Percentiles rank a stretch among this genome's conserved stretches.
Evolutionary conservation across 2,797 vertebrate species (phyloP).

Genomic region (Synaphobranchus kaupii): DNA sequence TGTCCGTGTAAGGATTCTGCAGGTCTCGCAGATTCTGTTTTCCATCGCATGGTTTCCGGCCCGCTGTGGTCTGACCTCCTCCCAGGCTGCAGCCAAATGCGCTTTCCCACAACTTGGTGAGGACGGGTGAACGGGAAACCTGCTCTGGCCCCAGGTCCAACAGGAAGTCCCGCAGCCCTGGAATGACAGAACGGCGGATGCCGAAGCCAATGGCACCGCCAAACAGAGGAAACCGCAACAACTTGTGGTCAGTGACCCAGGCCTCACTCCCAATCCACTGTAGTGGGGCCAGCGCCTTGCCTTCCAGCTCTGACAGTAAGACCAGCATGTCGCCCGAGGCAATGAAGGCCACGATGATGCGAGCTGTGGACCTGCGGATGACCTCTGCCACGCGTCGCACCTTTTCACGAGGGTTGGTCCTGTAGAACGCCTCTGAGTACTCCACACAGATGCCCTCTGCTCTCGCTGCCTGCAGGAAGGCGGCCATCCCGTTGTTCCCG

Average conservation of each 20-base stretch:
- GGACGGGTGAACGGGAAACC: slow-evolving; percentile 46
- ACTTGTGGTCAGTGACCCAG: slow-evolving; percentile 60
- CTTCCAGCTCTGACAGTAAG: slow-evolving; percentile 65
- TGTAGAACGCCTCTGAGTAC: slow-evolving; percentile 48
- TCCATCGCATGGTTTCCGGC: slow-evolving; percentile 53
- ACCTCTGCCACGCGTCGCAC: slow-evolving; percentile 59
- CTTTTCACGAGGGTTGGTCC: slow-evolving; percentile 52
- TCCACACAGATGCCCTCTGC: slow-evolving; percentile 61
- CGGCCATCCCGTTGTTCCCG: slow-evolving; percentile 61
- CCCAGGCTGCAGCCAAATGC: slow-evolving; percentile 57
- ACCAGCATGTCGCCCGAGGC: slow-evolving; percentile 54
- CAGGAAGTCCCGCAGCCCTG: slow-evolving; percentile 65
- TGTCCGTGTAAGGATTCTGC: slow-evolving; percentile 60
- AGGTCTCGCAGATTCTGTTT: slow-evolving; percentile 54
- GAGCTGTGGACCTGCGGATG: slow-evolving; percentile 65
- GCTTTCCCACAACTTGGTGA: slow-evolving; percentile 64
- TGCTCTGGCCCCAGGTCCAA: slow-evolving; percentile 51
- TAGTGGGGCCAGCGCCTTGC: slow-evolving; percentile 48
- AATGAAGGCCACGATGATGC: slow-evolving; percentile 61
- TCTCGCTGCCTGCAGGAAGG: slow-evolving; percentile 35
- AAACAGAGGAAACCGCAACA: slow-evolving; percentile 52
- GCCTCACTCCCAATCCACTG: slow-evolving; percentile 70
- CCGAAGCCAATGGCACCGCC: slow-evolving; percentile 65
- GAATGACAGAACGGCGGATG: slow-evolving; percentile 61
- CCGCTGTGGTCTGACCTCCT: slow-evolving; percentile 31